These are phyloP conservation scores for Toxotes jaculatrix DNA, from an alignment of 2,113 vertebrate species.

Conservation along the genomic window DNA sequence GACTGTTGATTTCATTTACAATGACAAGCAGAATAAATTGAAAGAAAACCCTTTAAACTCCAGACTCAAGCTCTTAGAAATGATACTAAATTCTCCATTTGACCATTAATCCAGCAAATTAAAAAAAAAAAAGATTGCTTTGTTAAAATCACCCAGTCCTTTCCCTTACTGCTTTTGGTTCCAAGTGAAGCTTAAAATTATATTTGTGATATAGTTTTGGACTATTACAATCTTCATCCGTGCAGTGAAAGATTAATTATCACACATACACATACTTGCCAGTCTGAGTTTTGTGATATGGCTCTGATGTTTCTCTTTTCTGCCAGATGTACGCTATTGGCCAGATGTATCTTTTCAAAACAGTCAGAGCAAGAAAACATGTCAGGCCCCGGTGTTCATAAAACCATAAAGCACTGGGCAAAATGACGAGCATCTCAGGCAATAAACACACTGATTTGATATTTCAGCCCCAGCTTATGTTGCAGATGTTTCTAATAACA, in stretches of 20 bases:
- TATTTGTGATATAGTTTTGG: neutral
- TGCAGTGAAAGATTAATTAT: slow-evolving; percentile 8
- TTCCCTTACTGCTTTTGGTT: neutral
- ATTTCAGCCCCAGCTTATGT: slow-evolving; percentile 8
- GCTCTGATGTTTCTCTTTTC: slow-evolving; percentile 14
- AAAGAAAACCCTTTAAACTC: neutral
- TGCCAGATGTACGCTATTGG: neutral
- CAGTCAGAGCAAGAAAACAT: neutral
- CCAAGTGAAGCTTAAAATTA: neutral
- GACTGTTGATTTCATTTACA: neutral
- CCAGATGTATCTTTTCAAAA: slow-evolving; percentile 32
- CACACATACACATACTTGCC: neutral
- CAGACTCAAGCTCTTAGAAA: neutral
- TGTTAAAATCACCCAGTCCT: neutral
- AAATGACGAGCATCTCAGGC: neutral
- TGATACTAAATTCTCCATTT: neutral
- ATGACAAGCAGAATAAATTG: neutral
- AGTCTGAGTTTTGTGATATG: slow-evolving; percentile 5
- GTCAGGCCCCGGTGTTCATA: neutral
- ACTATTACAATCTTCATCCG: neutral
- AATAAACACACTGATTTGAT: slow-evolving; percentile 19
- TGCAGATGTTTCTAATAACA: slow-evolving; percentile 58
- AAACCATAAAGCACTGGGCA: slow-evolving; percentile 2
- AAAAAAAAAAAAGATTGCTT: neutral
- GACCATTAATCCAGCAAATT: neutral